These are phyloP conservation scores for Prostheceraeus crozeri DNA, from an alignment of 2,888 invertebrate genomes.

Conservation along the genomic window DNA sequence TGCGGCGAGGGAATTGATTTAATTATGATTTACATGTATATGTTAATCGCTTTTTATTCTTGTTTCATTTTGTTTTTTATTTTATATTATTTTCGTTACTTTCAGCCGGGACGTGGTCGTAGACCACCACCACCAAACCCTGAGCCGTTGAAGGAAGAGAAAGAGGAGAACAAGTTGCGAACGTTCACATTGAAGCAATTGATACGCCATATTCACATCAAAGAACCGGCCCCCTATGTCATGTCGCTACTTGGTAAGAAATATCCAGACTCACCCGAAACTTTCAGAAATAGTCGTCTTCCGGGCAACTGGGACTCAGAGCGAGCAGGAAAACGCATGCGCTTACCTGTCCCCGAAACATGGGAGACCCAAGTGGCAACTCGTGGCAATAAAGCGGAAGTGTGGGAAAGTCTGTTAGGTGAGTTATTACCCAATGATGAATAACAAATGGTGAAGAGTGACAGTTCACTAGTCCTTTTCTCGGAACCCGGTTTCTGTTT, in stretches of 20 bases:
- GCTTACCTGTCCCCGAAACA: conserved; percentile 58
- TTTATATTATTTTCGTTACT: too few relatives aligned
- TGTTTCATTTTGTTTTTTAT: too few relatives aligned
- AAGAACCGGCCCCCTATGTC: conserved; percentile 57
- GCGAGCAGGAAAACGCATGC: conserved; percentile 58
- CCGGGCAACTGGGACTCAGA: conserved; percentile 53
- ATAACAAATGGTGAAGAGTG: too few relatives aligned
- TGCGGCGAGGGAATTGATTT: too few relatives aligned
- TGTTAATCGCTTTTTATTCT: too few relatives aligned
- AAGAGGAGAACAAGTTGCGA: conserved; percentile 41
- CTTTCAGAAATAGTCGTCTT: conserved; percentile 53
- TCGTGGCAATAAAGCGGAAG: conserved; percentile 57
- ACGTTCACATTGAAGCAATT: conserved; percentile 58
- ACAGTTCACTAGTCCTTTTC: too few relatives aligned
- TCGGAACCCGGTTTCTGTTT: too few relatives aligned
- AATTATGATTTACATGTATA: too few relatives aligned
- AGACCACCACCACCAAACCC: not conserved
- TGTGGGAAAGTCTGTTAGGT: conserved; percentile 59
- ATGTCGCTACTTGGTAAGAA: conserved; percentile 58
- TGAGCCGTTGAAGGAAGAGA: too few relatives aligned
- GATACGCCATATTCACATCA: conserved; percentile 57
- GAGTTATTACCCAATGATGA: too few relatives aligned
- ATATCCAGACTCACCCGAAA: conserved; percentile 56
- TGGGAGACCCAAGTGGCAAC: conserved; percentile 59
- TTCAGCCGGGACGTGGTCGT: too few relatives aligned